Base-by-base conservation (phyloP, 2,113 vertebrate genomes). In the Tenrec ecaudatus region DNA sequence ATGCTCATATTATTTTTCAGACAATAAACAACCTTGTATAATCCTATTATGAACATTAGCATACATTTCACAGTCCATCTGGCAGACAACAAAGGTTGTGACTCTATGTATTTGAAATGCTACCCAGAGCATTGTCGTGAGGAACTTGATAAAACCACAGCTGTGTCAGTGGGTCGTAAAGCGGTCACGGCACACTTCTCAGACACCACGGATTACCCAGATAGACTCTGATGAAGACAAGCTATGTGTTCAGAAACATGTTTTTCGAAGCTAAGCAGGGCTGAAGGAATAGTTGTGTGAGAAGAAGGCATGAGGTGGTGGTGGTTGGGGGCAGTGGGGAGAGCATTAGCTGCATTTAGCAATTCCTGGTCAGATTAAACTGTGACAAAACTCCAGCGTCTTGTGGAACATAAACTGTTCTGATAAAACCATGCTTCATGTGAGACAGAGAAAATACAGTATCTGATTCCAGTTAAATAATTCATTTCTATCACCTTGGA, bases 1-100 rank as follows among this genome's bases (percentile, higher is more conserved):
- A 98, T 96, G 73, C 91, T 97, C 89, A 86, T 94, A 97, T 98
- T 98, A 98, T 98, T 97, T 97, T 97, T 96, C 92, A 96, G 96
- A 98, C 97, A 98, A 98, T 96, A 97, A 97, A 94, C 94, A 97
- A 97, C 92, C 68, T 98, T 98, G 92, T 97, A 95, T 97, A 98
- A 98, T 98, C 97, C 97, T 96, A 95, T 98, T 98, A 97, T 95
- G 94, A 97, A 91, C 96, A 96, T 94, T 90, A 96, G 96, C 93
- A 95, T 97, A 94, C 94, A 95, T 97, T 97, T 98, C 96, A 94
- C 96, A 97, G 97, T 96, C 97, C 95, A 95, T 95, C 97, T 97
- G 95, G 96, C 94, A 96, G 95, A 97, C 96, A 98, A 93, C 97
- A 93, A 96, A 97, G 86, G 84, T 92, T 90, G 85, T 96, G 96